These are phyloP conservation scores for Nesogale talazaci DNA, from an alignment of 2,113 vertebrate genomes.

Conservation along the genomic window DNA sequence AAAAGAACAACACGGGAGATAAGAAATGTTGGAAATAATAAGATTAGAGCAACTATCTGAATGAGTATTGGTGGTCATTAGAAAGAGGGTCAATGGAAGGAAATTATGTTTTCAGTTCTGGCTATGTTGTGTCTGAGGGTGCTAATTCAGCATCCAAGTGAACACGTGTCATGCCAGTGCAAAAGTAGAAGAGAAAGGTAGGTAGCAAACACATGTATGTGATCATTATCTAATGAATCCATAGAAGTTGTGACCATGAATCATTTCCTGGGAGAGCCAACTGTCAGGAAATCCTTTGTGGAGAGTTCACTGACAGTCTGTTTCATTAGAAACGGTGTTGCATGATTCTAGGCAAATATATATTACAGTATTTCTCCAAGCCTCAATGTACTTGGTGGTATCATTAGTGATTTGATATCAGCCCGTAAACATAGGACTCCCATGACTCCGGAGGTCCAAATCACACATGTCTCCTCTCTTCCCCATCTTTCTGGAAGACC, in stretches of 20 bases:
- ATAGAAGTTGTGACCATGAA: background rate
- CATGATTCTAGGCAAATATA: slow-evolving; percentile 27
- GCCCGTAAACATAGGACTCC: background rate
- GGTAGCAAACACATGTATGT: slow-evolving; percentile 11
- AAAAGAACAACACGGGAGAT: background rate
- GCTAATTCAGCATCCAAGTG: background rate
- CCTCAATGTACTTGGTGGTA: background rate
- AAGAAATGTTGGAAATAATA: background rate
- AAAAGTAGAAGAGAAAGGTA: slow-evolving; percentile 9
- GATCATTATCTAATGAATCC: background rate
- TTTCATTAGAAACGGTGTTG: background rate
- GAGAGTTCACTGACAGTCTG: background rate
- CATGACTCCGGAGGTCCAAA: background rate
- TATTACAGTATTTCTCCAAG: background rate
- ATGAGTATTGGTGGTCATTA: background rate
- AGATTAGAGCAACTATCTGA: background rate
- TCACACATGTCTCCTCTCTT: background rate
- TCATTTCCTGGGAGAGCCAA: too few species aligned
- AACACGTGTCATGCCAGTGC: background rate
- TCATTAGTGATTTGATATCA: background rate
- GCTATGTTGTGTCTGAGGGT: background rate
- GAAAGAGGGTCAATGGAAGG: background rate
- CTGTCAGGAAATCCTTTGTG: background rate
- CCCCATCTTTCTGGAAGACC: background rate
- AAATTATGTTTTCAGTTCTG: slow-evolving; percentile 23